Evolutionary conservation across 2,113 vertebrate species (phyloP), one percentile per base, ranked within the genome.

Genomic region (Dendrocopos noguchii): DNA sequence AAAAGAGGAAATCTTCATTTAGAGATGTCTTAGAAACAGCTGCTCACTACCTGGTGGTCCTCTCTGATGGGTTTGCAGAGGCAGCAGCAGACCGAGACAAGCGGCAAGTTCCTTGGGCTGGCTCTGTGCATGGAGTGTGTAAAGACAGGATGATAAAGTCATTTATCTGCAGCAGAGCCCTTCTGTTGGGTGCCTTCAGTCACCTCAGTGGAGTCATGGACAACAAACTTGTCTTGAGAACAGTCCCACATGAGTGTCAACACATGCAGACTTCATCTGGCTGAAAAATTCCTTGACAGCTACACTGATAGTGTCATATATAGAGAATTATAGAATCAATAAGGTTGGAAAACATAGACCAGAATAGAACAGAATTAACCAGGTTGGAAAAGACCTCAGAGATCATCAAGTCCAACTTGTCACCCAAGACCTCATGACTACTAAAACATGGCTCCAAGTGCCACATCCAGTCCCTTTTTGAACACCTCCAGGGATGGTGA

Each of bases 1-100:
- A 84, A 85, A 86, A 14, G n/a, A 36, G n/a, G 63, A 71, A 82
- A 53, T 56, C 22, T 77, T 77, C 22, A 82, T 84, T 90, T 60
- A 67, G 61, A 89, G 24, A 34, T 82, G 67, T 61, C 79, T 85
- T 15, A 76, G 73, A 71, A 94, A 56, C 94, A 87, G 56, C 75
- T 93, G 85, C 72, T 94, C 53, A 15, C 81, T 89, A 21, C 17
- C 1, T 63, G 31, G 60, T 92, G 24, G 28, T 84, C 33, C 56
- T 82, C 44, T 71, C 60, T 67, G 42, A 47, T 80, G 68, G 65
- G 53, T 94, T 91, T 73, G 74, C 57, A 87, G 81, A 70, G 42
- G 36, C 20, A 12, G 57, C 44, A 74, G 73, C 73, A 74, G 82
- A 53, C 70, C 59, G 56, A 42, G 65, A 50, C 29, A 75, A 44